Base-by-base conservation (phyloP, 92 coral and sea anemone genomes). In the Zoanthus solanderi region DNA sequence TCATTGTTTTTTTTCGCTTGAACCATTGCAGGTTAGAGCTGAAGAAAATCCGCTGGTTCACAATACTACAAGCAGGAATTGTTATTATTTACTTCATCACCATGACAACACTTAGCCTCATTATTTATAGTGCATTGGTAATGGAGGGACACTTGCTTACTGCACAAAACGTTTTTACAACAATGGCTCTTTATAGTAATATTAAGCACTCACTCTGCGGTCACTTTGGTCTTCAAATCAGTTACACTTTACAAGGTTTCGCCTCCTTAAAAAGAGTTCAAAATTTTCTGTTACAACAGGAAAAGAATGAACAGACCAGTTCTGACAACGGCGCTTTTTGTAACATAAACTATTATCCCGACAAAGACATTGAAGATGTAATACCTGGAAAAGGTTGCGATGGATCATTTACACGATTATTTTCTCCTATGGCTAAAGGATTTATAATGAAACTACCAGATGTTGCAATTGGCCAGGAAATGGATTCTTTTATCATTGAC, bases 161-260 rank as follows among this genome's bases (percentile, higher is more conserved):
- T 0, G 84, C 84, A 63, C 84, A 79, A 58, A 79, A 79, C 46
- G 85, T 80, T 16, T 80, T 80, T 34, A 63, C 73, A 30, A 80
- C 85, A 44, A 80, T 80, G 85, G 85, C 57, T 9, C 56, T 80
- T 5, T 80, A 80, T 18, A 80, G 85, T n/a, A 80, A 80, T 73
- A 79, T 79, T 31, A 79, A 79, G 44, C 84, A 79, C 34, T 79
- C 84, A 10, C 73, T 79, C 17, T 79, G 84, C 28, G 84, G 84
- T 9, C 84, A 79, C 73, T 79, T 79, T 12, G 84, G 73, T 7
- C 84, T 79, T 10, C 84, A 79, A 58, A 79, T 79, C 18, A 79
- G 84, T 61, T 79, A 79, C 34, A 79, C 83, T 15, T 44, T 78
- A 17, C 83, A 78, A 78, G 83, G 83, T 7, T 67, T 78, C 34